Conservation (phyloP, 37 sponge, comb jelly and placozoan genomes). For the Ephydatia muelleri region DNA sequence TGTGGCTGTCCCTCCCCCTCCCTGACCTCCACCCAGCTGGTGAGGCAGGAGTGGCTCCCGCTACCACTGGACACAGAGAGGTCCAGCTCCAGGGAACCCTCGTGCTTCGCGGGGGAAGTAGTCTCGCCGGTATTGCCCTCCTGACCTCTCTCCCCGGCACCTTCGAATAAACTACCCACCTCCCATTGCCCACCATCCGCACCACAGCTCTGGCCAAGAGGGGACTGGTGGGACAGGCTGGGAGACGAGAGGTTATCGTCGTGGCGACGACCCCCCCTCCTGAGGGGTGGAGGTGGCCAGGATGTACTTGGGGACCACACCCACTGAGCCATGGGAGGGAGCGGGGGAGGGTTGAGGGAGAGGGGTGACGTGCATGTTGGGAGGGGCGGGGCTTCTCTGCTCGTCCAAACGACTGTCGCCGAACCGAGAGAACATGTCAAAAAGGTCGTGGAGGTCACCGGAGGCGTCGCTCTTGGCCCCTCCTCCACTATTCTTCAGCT, state of each 20-base stretch:
- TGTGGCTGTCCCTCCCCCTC: not conserved
- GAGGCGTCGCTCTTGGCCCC: not conserved
- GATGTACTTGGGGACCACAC: not conserved
- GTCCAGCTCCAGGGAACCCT: not conserved
- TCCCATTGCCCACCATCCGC: not conserved
- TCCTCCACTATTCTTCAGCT: not conserved
- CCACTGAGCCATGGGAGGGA: not conserved
- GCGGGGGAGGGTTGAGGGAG: not conserved
- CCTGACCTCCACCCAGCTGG: not conserved
- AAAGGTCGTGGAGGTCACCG: conserved; percentile 9
- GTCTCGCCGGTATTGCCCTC: not conserved
- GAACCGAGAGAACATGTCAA: conserved; percentile 18
- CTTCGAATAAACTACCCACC: not conserved
- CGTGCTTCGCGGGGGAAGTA: not conserved
- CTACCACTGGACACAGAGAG: not conserved
- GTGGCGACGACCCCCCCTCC: no score
- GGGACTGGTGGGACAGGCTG: not conserved
- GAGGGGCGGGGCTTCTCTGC: conserved; percentile 28
- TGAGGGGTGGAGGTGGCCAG: not conserved
- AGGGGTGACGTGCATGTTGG: not conserved
- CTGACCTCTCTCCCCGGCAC: not conserved
- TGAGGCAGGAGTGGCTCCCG: not conserved
- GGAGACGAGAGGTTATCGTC: not conserved
- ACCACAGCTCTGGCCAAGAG: not conserved
- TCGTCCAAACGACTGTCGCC: conserved; percentile 12